Conservation (phyloP, 2,888 invertebrate genomes). For the Stramonita haemastoma region DNA sequence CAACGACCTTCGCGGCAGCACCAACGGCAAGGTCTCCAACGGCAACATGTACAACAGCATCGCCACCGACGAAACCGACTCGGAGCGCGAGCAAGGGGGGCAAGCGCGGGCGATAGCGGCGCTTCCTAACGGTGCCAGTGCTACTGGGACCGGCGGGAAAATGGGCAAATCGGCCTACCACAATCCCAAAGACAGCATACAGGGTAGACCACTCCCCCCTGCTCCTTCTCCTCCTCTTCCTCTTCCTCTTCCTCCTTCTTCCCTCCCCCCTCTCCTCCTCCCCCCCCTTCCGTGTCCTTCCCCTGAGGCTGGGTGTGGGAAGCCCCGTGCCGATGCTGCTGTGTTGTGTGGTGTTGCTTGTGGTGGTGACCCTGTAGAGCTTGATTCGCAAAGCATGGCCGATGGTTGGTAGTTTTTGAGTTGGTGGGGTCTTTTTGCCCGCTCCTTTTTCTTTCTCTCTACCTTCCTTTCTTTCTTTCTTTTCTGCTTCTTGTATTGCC, state of each 20-base stretch:
- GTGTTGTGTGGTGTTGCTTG: constrained; percentile 23
- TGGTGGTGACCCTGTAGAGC: neutral
- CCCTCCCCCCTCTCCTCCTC: neutral
- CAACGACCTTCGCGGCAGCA: constrained; percentile 79
- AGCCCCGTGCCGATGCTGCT: neutral
- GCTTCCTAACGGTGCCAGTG: neutral
- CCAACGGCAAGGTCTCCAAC: constrained; percentile 74
- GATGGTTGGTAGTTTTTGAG: constrained; percentile 8
- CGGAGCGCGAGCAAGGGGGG: constrained; percentile 69
- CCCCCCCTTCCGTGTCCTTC: neutral
- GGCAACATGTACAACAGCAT: constrained; percentile 78
- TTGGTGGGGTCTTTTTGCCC: neutral
- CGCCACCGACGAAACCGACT: constrained; percentile 75
- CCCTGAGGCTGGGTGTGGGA: neutral
- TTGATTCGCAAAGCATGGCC: constrained; percentile 20
- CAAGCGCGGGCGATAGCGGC: constrained; percentile 49
- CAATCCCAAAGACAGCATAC: constrained; percentile 71
- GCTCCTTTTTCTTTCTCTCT: neutral
- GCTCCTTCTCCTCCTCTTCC: constrained; percentile 19
- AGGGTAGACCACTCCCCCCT: constrained; percentile 65
- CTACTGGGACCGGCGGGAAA: constrained; percentile 36
- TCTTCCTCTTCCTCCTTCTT: neutral
- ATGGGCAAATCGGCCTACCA: constrained; percentile 60
- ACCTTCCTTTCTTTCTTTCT: constrained; percentile 28
- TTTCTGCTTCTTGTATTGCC: neutral